A percentile compares a stretch with the other conserved stretches of the same genome.
Evolutionary conservation across 30 jellyfish, hydroid and myxozoan species (phyloP).

Genomic region (Nemopilema nomurai): DNA sequence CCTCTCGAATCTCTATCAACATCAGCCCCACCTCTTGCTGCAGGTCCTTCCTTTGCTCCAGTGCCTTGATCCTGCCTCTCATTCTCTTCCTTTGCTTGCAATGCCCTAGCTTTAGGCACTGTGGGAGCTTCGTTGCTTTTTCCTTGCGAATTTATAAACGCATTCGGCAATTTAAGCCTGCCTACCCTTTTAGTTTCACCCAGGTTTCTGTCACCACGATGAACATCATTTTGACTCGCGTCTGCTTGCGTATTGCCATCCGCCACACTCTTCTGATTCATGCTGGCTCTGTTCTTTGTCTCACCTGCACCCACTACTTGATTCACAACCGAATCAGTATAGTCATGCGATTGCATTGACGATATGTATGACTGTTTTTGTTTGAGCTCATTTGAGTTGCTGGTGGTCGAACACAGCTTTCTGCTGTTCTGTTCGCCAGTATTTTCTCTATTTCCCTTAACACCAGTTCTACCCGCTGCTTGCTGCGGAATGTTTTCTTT

Average conservation of each 20-base stretch:
- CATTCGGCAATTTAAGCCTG: slow-evolving; percentile 30
- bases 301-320: background rate
- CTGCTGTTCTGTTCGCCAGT: background rate
- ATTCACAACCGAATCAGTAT: background rate
- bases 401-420: slow-evolving; percentile 49
- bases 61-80: background rate
- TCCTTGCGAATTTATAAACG: slow-evolving; percentile 14
- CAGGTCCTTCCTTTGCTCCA: background rate
- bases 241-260: background rate
- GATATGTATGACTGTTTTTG: slow-evolving; percentile 1
- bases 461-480: slow-evolving; percentile 1
- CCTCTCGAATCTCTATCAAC: background rate
- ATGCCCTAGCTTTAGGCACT: background rate
- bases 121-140: background rate
- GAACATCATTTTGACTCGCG: background rate
- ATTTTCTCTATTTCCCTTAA: slow-evolving; percentile 10
- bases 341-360: background rate
- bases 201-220: background rate
- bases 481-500: slow-evolving; percentile 25
- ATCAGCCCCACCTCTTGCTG: background rate
- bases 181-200: slow-evolving; percentile 17
- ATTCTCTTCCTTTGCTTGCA: background rate
- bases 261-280: background rate
- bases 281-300: background rate
- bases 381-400: slow-evolving; percentile 4